phyloP scores from a whole-genome alignment of 2,797 vertebrate species.

The Anolis apletophallus region DNA sequence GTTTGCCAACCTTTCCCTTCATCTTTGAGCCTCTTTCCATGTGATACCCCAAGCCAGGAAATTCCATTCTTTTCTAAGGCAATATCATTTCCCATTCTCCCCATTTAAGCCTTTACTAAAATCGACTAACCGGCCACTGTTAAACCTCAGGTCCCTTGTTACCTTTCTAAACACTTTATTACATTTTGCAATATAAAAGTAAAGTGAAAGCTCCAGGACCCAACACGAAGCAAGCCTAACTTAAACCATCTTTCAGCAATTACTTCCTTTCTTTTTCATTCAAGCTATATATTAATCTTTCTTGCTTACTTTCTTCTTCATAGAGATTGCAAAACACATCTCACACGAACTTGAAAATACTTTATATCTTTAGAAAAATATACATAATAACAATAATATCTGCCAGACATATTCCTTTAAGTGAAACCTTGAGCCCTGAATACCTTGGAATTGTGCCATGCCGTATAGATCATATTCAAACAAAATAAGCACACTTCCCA shows the following conservation, averaged over 20 bases:
- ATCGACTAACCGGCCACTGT: constrained; percentile 62
- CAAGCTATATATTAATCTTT: constrained; percentile 14
- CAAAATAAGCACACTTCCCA: constrained; percentile 23
- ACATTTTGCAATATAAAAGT: constrained; percentile 67
- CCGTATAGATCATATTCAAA: not conserved
- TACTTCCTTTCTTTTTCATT: constrained; percentile 46
- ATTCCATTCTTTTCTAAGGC: constrained; percentile 42
- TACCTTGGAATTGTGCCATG: not conserved
- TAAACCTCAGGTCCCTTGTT: constrained; percentile 72
- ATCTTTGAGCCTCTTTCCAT: constrained; percentile 53
- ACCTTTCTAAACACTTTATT: constrained; percentile 73
- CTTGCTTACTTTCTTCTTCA: accelerated
- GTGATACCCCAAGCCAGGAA: constrained; percentile 62
- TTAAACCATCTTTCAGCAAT: constrained; percentile 30
- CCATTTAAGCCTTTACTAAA: constrained; percentile 68
- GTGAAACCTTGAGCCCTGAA: not conserved
- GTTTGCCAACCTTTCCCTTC: constrained; percentile 46
- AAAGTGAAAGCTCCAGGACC: constrained; percentile 57
- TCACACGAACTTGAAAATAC: not conserved
- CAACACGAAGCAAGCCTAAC: constrained; percentile 31
- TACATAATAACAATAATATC: not conserved
- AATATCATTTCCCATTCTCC: constrained; percentile 68
- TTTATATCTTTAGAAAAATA: constrained; percentile 12
- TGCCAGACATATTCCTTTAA: constrained; percentile 8
- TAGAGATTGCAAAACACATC: not conserved